These are phyloP conservation scores for Epiblema foenella DNA, from an alignment of 2,888 invertebrate genomes.

Conservation along the genomic window DNA sequence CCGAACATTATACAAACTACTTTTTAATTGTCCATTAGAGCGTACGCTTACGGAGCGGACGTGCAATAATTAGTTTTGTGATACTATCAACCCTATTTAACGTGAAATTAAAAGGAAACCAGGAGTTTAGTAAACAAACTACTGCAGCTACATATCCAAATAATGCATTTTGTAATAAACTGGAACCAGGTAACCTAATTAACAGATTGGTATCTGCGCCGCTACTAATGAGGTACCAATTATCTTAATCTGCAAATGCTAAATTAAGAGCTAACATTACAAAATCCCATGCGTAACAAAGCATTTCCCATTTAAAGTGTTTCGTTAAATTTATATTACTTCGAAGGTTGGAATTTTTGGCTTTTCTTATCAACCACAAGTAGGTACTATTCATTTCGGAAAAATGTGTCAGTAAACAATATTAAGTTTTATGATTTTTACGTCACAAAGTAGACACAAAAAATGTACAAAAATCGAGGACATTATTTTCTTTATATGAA, in stretches of 20 bases:
- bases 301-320: too few relatives aligned
- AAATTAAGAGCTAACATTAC: constrained; percentile 22
- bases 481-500: too few relatives aligned
- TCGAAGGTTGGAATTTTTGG: too few relatives aligned
- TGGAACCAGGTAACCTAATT: constrained; percentile 8
- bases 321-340: too few relatives aligned
- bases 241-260: constrained; percentile 16
- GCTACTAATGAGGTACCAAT: constrained; percentile 35
- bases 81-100: constrained; percentile 2
- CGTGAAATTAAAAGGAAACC: too few relatives aligned
- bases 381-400: too few relatives aligned
- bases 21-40: constrained; percentile 20
- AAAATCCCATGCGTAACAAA: not conserved
- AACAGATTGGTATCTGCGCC: constrained; percentile 16
- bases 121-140: not conserved
- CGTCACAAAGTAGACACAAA: too few relatives aligned
- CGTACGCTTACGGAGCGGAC: constrained; percentile 5
- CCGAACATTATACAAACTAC: constrained; percentile 1
- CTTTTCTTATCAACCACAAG: too few relatives aligned
- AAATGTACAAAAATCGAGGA: too few relatives aligned
- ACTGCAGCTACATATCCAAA: too few relatives aligned
- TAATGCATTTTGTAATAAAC: constrained; percentile 5
- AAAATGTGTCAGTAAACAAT: too few relatives aligned
- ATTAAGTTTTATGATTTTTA: too few relatives aligned
- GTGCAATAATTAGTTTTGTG: constrained; percentile 9